Evolutionary conservation across 2,888 invertebrate species (phyloP), one percentile per base, ranked within the genome.

Genomic region (Platynereis dumerilii): DNA sequence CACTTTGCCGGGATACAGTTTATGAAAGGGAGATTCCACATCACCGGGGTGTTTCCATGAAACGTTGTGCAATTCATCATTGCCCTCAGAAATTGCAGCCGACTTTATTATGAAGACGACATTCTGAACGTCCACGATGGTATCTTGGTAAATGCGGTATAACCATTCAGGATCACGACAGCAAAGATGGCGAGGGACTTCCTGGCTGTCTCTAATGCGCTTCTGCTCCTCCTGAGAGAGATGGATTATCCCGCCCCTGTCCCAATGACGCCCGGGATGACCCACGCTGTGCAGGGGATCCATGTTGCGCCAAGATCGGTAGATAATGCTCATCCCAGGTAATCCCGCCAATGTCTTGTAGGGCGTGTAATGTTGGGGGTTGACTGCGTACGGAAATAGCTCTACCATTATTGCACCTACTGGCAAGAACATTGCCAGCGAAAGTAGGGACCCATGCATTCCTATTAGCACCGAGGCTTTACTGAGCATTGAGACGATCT

Each of bases 141-240:
- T 87, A 70, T 87, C 87, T 74, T 87, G 87, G 75, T 85, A 87
- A 70, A 86, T 86, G 64, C 85, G 80, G 72, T 80, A 87, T 52
- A 87, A 74, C 84, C 86, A 87, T 2, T 79, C 80, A 2, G 86
- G 84, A 72, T 87, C 80, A 52, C 81, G 74, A 72, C 87, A 87
- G 71, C 87, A 87, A 58, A 84, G 68, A 67, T 86, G 86, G 12
- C 75, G 74, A 7, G 81, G 81, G n/a, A 86, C 83, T 48, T 77
- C 76, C 12, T 70, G 72, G 39, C 79, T 74, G 22, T 67, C 57
- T 58, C 72, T 26, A 42, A 86, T 85, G 42, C 68, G 54, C 29
- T 71, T 56, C 72, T 82, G 84, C 59, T 80, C 68, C 2, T 75
- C 67, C 1, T 48, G 28, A 12, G 79, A 42, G 26, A 86, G 72